A percentile compares a stretch with the other conserved stretches of the same genome.
These are phyloP conservation scores for Bujurquina vittata DNA, from an alignment of 2,113 vertebrate genomes.

Conservation along the genomic window DNA sequence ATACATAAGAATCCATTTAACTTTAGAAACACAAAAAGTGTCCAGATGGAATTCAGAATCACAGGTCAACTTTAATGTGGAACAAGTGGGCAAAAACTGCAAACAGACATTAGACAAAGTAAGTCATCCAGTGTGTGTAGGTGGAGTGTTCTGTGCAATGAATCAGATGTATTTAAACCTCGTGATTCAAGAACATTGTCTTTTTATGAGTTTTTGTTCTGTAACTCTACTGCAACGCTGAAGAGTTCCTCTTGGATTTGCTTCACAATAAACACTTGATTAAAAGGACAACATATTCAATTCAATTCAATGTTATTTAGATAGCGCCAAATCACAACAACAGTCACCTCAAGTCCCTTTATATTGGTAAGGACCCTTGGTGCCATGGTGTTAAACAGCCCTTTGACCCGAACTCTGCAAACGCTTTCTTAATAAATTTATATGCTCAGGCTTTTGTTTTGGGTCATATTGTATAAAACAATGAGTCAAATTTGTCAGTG, in stretches of 20 bases:
- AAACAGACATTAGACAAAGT: not conserved
- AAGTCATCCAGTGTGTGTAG: not conserved
- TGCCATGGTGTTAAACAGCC: no score
- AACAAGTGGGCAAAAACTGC: not conserved
- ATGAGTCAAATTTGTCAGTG: not conserved
- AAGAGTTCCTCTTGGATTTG: not conserved
- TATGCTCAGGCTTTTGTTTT: not conserved
- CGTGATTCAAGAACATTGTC: not conserved
- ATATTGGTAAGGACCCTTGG: no score
- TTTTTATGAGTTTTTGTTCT: not conserved
- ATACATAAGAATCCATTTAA: not conserved
- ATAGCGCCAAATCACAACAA: no score
- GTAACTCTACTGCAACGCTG: not conserved
- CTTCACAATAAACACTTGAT: not conserved
- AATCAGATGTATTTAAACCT: not conserved
- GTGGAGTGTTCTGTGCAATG: not conserved
- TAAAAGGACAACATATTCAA: not conserved
- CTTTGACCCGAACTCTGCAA: no score
- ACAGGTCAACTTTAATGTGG: not conserved
- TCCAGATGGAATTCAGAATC: not conserved
- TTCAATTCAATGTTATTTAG: no score
- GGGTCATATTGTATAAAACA: not conserved
- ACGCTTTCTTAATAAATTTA: no score
- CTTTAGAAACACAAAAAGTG: not conserved
- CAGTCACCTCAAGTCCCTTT: no score